Evolutionary conservation across 2,888 invertebrate genomes (phyloP).

Genomic region (Neoaliturus tenellus): DNA sequence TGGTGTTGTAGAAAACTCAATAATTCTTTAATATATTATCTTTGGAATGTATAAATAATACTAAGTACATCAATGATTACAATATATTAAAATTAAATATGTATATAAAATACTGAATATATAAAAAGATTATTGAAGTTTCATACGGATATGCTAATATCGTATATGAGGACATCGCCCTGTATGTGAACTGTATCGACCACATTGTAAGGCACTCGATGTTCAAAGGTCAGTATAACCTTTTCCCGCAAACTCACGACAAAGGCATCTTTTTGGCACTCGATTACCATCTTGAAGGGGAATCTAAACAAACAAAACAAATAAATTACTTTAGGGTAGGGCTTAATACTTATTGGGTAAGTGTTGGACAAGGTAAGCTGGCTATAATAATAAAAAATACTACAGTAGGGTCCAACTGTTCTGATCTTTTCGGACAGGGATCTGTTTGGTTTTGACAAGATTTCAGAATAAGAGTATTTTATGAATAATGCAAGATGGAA

Average conservation of each 20-base stretch:
- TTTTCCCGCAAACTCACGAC: neutral
- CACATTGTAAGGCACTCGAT: neutral
- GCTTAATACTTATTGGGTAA: too few species aligned
- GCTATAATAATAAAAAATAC: too few species aligned
- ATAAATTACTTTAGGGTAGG: too few species aligned
- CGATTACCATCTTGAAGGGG: neutral
- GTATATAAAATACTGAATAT: neutral
- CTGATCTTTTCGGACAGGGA: too few species aligned
- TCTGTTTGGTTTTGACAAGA: too few species aligned
- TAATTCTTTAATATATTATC: neutral
- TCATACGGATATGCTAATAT: neutral
- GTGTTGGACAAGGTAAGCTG: too few species aligned
- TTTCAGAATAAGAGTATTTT: too few species aligned
- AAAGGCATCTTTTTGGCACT: conserved; percentile 10
- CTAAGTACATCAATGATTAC: neutral
- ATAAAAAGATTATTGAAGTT: neutral
- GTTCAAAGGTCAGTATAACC: conserved; percentile 28
- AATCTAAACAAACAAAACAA: neutral
- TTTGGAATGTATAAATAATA: conserved; percentile 38
- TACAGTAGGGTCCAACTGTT: too few species aligned
- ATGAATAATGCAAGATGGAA: too few species aligned
- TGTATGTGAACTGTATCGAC: conserved; percentile 35
- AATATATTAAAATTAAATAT: neutral
- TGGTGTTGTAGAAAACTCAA: neutral
- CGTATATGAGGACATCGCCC: conserved; percentile 48